These are phyloP conservation scores for Rhodophaea formosa DNA, from an alignment of 2,888 invertebrate species.

Conservation along the genomic window DNA sequence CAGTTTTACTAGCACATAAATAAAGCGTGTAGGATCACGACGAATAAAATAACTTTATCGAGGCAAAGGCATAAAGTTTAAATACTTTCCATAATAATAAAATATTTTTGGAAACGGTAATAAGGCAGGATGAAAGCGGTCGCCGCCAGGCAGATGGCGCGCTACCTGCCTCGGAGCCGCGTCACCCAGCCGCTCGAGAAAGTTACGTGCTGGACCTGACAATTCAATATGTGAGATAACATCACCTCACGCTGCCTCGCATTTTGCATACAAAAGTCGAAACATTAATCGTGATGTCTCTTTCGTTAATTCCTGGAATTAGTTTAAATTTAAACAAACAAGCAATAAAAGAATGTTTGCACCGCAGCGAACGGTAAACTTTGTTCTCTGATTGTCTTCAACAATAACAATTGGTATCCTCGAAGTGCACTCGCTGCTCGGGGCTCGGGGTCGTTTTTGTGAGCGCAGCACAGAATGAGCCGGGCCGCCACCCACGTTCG, in stretches of 20 bases:
- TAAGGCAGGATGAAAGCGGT: constrained; percentile 74
- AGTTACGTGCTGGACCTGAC: constrained; percentile 43
- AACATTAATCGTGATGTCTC: constrained; percentile 30
- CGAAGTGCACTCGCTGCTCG: constrained; percentile 29
- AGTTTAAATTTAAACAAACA: constrained; percentile 25
- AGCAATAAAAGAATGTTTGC: constrained; percentile 22
- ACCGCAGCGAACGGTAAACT: constrained; percentile 28
- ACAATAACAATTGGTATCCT: constrained; percentile 26
- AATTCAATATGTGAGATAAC: constrained; percentile 43
- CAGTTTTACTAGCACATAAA: constrained; percentile 74
- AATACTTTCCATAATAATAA: constrained; percentile 74
- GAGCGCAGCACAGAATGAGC: constrained; percentile 34
- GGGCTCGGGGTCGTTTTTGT: constrained; percentile 66
- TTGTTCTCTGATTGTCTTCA: constrained; percentile 29
- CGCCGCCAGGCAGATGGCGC: constrained; percentile 71
- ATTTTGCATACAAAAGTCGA: constrained; percentile 48
- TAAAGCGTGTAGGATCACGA: constrained; percentile 63
- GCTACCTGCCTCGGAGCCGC: constrained; percentile 58
- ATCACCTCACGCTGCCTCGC: constrained; percentile 44
- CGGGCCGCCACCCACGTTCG: constrained; percentile 71
- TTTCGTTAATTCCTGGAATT: constrained; percentile 22
- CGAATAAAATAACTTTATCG: constrained; percentile 74
- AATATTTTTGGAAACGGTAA: constrained; percentile 75
- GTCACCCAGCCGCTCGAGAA: constrained; percentile 46
- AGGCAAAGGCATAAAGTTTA: constrained; percentile 64